Evolutionary conservation across 2,113 vertebrate genomes (phyloP).

Genomic region (Phoenicopterus ruber): DNA sequence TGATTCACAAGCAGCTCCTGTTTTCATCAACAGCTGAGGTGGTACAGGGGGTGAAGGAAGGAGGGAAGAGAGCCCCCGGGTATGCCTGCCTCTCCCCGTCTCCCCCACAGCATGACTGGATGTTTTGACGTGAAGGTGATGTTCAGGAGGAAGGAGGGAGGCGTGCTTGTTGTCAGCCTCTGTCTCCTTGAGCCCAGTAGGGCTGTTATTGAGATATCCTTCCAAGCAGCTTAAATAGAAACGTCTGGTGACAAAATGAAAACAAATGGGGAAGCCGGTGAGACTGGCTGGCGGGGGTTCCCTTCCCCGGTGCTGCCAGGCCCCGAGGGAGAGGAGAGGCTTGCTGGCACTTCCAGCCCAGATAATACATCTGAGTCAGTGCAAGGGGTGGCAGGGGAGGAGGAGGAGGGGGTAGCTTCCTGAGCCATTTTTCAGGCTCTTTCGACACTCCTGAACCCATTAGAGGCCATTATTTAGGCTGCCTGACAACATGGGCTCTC

Average conservation of each 20-base stretch:
- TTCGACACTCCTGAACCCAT: neutral
- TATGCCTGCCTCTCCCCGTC: neutral
- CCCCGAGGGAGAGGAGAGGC: conserved; percentile 38
- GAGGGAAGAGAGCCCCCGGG: neutral
- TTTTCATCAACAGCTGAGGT: neutral
- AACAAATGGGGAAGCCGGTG: conserved; percentile 52
- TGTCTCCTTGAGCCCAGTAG: conserved; percentile 24
- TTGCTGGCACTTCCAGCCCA: neutral
- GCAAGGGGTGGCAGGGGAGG: neutral
- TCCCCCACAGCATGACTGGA: neutral
- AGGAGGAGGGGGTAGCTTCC: neutral
- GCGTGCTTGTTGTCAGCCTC: neutral
- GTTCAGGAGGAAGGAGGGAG: neutral
- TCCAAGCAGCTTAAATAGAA: conserved; percentile 66
- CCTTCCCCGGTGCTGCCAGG: neutral
- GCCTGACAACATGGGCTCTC: neutral
- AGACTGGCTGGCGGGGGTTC: conserved; percentile 3
- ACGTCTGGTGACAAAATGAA: conserved; percentile 67
- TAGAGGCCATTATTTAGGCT: conserved; percentile 18
- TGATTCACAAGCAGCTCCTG: neutral
- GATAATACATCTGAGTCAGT: neutral
- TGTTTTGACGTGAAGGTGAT: neutral
- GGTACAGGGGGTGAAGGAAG: neutral
- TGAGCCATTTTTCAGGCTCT: conserved; percentile 6
- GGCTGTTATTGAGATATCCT: conserved; percentile 61